phyloP scores from a whole-genome alignment of 2,113 vertebrate genomes.

The Terrapene triunguis region DNA sequence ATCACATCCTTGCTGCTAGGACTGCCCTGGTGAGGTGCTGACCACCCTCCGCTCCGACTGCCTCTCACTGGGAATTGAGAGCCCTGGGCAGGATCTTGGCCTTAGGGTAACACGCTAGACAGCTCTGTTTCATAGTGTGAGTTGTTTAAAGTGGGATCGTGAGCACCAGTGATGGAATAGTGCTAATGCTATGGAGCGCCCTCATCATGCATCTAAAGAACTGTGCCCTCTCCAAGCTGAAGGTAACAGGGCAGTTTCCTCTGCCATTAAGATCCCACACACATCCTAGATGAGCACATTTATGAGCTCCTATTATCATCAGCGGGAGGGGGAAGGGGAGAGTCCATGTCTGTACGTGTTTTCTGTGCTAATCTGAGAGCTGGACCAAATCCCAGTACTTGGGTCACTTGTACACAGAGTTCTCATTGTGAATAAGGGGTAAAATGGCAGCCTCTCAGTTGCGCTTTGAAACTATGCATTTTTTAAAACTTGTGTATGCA shows the following conservation, averaged over 20 bases:
- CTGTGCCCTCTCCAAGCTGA: background rate
- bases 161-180: background rate
- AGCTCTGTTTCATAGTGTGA: background rate
- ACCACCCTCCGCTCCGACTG: background rate
- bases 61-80: background rate
- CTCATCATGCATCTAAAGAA: background rate
- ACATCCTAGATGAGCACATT: conserved; percentile 37
- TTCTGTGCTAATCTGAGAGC: conserved; percentile 85
- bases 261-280: background rate
- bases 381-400: conserved; percentile 83
- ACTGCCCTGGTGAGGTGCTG: background rate
- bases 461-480: conserved; percentile 83
- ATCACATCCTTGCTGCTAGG: background rate
- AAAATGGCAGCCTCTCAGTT: conserved; percentile 81
- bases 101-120: background rate
- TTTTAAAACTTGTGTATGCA: conserved; percentile 84
- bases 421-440: conserved; percentile 81
- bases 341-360: conserved; percentile 76
- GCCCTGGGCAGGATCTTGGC: conserved; percentile 22
- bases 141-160: background rate
- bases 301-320: conserved; percentile 49
- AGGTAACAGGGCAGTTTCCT: background rate
- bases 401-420: conserved; percentile 85
- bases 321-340: conserved; percentile 53
- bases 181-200: background rate